Percentiles rank a stretch among this genome's conserved stretches.
Conservation (phyloP, 2,113 vertebrate species). For the Spilogale gracilis region DNA sequence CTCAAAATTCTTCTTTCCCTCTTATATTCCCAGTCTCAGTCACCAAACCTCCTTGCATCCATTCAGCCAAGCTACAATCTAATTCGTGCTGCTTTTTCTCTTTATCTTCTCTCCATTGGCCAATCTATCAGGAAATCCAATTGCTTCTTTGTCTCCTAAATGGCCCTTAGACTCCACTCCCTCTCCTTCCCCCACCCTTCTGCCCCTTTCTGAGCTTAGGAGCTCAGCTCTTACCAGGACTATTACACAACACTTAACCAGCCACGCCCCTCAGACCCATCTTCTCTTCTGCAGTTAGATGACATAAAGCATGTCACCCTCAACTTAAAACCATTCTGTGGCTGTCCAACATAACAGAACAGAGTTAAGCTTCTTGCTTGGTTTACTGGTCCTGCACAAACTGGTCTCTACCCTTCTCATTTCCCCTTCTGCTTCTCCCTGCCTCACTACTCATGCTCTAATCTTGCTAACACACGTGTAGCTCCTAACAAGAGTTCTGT, state of each 20-base stretch:
- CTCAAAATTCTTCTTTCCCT: not conserved
- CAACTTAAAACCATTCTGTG: not conserved
- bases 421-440: not conserved
- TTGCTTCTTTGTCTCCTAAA: not conserved
- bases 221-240: not conserved
- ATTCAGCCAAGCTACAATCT: not conserved
- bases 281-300: not conserved
- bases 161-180: not conserved
- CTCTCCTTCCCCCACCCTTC: too few relatives aligned
- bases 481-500: not conserved
- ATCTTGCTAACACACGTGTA: not conserved
- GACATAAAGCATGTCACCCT: not conserved
- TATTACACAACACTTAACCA: not conserved
- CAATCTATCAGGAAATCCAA: not conserved
- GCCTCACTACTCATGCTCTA: not conserved
- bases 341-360: not conserved
- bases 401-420: not conserved
- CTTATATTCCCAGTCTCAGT: not conserved
- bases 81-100: not conserved
- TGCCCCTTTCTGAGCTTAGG: not conserved
- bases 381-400: not conserved
- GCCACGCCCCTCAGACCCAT: too few relatives aligned
- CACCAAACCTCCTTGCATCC: not conserved
- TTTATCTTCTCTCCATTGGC: not conserved
- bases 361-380: not conserved